phyloP scores from a whole-genome alignment of 2,797 vertebrate genomes.

The Rousettus madagascariensis region DNA sequence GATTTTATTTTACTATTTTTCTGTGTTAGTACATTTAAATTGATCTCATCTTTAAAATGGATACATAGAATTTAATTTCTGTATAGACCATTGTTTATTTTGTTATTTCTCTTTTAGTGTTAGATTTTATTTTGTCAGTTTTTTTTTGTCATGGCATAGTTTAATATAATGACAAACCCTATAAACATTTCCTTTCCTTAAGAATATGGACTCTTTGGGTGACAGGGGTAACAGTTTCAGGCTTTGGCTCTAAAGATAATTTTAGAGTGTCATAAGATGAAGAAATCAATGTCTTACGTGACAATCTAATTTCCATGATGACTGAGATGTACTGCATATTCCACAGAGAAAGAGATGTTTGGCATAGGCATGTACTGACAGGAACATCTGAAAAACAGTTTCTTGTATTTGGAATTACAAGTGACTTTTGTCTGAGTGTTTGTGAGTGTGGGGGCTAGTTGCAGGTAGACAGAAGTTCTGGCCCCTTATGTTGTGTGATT shows the following conservation, averaged over 20 bases:
- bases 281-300: background rate
- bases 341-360: background rate
- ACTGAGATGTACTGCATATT: background rate
- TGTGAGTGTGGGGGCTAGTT: background rate
- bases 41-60: background rate
- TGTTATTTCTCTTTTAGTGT: background rate
- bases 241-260: background rate
- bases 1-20: slow-evolving; percentile 23
- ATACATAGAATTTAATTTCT: background rate
- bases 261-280: background rate
- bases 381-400: background rate
- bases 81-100: background rate
- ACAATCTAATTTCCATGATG: background rate
- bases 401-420: background rate
- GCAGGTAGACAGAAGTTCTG: background rate
- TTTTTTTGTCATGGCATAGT: background rate
- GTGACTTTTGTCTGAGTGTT: background rate
- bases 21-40: background rate
- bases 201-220: background rate
- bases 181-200: background rate
- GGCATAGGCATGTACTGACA: background rate
- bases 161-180: background rate
- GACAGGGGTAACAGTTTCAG: background rate
- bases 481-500: background rate
- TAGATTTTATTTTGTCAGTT: background rate